Evolutionary conservation across 1,140 invertebrate species (phyloP).

Genomic region (Diabrotica undecimpunctata): DNA sequence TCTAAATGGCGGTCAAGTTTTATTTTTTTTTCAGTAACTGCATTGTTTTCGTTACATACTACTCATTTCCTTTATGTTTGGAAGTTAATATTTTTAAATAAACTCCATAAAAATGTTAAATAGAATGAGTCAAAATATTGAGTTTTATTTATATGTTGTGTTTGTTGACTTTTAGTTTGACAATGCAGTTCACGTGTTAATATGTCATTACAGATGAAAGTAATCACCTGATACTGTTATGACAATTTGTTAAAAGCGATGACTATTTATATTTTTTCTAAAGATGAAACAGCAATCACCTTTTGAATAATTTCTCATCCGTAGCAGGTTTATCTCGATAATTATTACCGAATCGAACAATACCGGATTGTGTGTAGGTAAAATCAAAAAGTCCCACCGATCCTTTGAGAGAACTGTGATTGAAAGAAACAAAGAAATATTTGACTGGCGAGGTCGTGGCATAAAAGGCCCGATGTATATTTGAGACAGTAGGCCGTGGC

Average conservation of each 20-base stretch:
- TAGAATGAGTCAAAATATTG: too few species aligned
- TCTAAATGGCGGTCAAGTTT: too few species aligned
- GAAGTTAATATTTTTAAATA: too few species aligned
- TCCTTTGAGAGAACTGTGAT: neutral
- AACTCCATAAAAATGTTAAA: too few species aligned
- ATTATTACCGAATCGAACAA: neutral
- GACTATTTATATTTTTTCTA: neutral
- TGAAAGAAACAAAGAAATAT: constrained; percentile 1
- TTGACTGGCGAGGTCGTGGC: constrained; percentile 19
- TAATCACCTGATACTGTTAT: neutral
- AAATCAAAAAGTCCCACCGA: neutral
- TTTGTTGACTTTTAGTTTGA: too few species aligned
- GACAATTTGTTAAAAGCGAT: neutral
- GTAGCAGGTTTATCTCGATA: neutral
- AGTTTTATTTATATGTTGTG: too few species aligned
- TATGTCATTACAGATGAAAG: too few species aligned
- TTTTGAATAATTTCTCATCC: neutral
- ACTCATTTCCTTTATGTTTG: too few species aligned
- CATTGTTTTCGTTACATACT: too few species aligned
- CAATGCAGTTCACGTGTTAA: too few species aligned
- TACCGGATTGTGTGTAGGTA: neutral
- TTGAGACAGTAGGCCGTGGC: constrained; percentile 25
- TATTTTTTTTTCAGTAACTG: too few species aligned
- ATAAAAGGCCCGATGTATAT: constrained; percentile 5
- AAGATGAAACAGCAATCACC: neutral